phyloP scores from a whole-genome alignment of 2,797 vertebrate genomes.

The Falco rusticolus region DNA sequence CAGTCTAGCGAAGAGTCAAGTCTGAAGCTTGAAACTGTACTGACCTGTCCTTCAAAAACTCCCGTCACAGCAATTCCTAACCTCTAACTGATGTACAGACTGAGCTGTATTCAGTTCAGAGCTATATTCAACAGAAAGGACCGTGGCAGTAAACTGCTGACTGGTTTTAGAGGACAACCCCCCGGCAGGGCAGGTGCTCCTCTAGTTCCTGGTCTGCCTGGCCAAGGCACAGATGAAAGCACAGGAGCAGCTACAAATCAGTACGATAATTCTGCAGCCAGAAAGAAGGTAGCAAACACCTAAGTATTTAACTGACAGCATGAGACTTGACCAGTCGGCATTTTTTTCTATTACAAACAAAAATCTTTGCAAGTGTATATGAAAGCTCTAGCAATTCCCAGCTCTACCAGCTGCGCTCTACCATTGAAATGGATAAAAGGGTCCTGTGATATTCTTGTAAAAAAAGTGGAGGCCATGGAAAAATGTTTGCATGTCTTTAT shows the following conservation, averaged over 20 bases:
- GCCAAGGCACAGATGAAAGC: background rate
- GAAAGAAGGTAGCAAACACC: background rate
- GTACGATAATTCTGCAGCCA: background rate
- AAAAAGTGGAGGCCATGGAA: background rate
- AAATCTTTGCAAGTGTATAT: background rate
- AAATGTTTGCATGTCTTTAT: background rate
- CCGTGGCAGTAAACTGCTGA: background rate
- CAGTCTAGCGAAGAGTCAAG: background rate
- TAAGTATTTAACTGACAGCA: background rate
- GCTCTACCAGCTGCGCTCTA: background rate
- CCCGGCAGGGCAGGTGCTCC: background rate
- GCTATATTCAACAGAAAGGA: background rate
- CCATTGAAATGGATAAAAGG: background rate
- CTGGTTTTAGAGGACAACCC: background rate
- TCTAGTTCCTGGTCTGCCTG: background rate
- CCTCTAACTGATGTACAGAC: background rate
- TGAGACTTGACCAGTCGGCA: background rate
- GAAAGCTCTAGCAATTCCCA: background rate
- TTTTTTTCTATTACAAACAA: background rate
- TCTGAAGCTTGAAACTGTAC: background rate
- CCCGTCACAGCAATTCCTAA: background rate
- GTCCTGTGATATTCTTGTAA: background rate
- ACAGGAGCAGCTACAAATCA: background rate
- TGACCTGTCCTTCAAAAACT: background rate
- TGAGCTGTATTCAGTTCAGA: background rate